A percentile compares a stretch with the other conserved stretches of the same genome.
Evolutionary conservation across 2,113 vertebrate species (phyloP).

Genomic region (Aythya baeri): DNA sequence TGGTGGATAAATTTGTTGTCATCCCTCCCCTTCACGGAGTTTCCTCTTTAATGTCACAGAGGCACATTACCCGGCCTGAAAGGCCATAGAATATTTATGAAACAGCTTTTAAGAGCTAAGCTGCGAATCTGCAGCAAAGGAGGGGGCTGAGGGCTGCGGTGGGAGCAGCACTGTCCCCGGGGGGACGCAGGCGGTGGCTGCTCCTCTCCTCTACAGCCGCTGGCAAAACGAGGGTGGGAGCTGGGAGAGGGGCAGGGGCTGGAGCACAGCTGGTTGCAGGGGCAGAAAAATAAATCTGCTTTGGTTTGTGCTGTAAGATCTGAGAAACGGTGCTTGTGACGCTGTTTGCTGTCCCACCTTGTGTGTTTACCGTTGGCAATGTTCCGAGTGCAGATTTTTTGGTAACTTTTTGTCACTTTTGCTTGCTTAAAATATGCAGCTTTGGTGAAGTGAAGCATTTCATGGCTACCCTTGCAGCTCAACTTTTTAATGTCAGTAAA

Average conservation of each 20-base stretch:
- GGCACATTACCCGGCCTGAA: conserved; percentile 65
- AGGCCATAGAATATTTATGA: conserved; percentile 78
- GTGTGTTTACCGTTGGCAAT: neutral
- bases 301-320: neutral
- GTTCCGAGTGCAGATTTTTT: neutral
- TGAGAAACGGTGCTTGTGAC: neutral
- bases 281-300: neutral
- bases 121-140: neutral
- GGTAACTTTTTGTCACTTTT: neutral
- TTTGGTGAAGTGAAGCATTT: neutral
- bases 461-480: neutral
- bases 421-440: neutral
- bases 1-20: conserved; percentile 95
- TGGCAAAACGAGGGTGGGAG: neutral
- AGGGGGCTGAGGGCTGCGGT: neutral
- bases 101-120: conserved; percentile 60
- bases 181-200: too few species aligned
- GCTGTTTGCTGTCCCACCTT: neutral
- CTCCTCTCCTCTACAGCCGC: too few species aligned
- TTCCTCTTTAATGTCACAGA: conserved; percentile 78
- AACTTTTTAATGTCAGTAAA: neutral
- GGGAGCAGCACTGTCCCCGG: neutral
- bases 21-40: conserved; percentile 79
- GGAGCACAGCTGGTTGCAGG: neutral
- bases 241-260: neutral